These are phyloP conservation scores for Ectobius pallidus DNA, from an alignment of 2,888 invertebrate species.

Conservation along the genomic window DNA sequence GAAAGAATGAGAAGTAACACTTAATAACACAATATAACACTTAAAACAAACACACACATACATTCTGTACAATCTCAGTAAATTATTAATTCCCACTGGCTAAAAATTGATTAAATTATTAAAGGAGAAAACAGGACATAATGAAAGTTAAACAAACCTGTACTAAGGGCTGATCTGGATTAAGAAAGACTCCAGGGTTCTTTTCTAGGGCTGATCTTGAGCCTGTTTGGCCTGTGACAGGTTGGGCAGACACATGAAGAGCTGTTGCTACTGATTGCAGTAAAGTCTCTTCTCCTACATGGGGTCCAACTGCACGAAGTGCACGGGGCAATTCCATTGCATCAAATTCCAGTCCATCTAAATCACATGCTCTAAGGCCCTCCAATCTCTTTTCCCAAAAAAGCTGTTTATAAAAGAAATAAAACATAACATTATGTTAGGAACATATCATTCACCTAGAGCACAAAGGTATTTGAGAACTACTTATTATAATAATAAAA, in stretches of 20 bases:
- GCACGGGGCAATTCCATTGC: conserved; percentile 85
- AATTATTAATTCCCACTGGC: too few species aligned
- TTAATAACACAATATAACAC: too few species aligned
- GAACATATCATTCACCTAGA: background rate
- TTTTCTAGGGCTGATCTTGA: conserved; percentile 82
- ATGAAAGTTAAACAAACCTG: too few species aligned
- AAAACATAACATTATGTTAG: background rate
- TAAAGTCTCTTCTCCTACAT: conserved; percentile 84
- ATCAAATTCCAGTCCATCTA: conserved; percentile 80
- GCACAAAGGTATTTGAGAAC: background rate
- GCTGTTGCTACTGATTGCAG: conserved; percentile 96
- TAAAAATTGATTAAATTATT: too few species aligned
- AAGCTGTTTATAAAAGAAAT: conserved; percentile 54
- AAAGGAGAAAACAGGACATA: too few species aligned
- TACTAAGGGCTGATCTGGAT: conserved; percentile 95
- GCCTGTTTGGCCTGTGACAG: conserved; percentile 88
- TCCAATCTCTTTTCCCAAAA: conserved; percentile 67
- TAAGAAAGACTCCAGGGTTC: conserved; percentile 92
- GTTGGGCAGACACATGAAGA: conserved; percentile 84
- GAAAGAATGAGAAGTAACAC: too few species aligned
- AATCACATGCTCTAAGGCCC: conserved; percentile 87
- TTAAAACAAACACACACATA: too few species aligned
- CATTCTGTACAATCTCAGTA: too few species aligned
- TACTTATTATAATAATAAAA: background rate
- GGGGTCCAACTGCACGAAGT: conserved; percentile 82